These are phyloP conservation scores for Drosophila orosa DNA, from an alignment of 1,140 invertebrate species.

Conservation along the genomic window DNA sequence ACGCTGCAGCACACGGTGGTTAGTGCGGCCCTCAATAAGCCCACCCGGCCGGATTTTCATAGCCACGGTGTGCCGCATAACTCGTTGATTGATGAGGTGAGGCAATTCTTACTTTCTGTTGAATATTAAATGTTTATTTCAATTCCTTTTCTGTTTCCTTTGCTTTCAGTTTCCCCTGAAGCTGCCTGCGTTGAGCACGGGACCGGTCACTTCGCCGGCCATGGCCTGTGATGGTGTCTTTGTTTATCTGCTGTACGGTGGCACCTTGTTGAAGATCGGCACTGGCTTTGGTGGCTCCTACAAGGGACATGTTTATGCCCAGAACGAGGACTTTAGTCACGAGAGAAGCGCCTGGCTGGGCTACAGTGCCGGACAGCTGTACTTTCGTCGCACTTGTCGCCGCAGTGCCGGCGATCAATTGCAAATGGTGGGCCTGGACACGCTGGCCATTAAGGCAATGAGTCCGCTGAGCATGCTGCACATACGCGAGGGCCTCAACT, in stretches of 20 bases:
- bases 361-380: constrained; percentile 87
- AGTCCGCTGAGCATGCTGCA: constrained; percentile 74
- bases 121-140: too few relatives aligned
- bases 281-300: constrained; percentile 96
- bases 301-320: constrained; percentile 93
- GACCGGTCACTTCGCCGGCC: constrained; percentile 84
- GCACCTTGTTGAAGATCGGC: constrained; percentile 94
- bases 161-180: constrained; percentile 68
- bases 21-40: constrained; percentile 93
- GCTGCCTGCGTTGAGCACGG: constrained; percentile 25
- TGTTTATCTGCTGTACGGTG: constrained; percentile 92
- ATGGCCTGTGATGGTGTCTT: constrained; percentile 95
- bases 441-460: constrained; percentile 73
- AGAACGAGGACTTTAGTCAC: constrained; percentile 91
- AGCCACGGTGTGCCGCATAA: constrained; percentile 93
- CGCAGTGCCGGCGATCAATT: constrained; percentile 69
- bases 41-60: constrained; percentile 93
- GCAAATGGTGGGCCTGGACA: constrained; percentile 79
- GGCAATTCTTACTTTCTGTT: not conserved
- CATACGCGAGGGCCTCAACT: constrained; percentile 79
- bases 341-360: constrained; percentile 93
- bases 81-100: constrained; percentile 90
- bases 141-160: not conserved
- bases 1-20: constrained; percentile 95
- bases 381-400: constrained; percentile 77